These are phyloP conservation scores for Hirtodrosophila alboralis DNA, from an alignment of 2,888 invertebrate species.

Conservation along the genomic window DNA sequence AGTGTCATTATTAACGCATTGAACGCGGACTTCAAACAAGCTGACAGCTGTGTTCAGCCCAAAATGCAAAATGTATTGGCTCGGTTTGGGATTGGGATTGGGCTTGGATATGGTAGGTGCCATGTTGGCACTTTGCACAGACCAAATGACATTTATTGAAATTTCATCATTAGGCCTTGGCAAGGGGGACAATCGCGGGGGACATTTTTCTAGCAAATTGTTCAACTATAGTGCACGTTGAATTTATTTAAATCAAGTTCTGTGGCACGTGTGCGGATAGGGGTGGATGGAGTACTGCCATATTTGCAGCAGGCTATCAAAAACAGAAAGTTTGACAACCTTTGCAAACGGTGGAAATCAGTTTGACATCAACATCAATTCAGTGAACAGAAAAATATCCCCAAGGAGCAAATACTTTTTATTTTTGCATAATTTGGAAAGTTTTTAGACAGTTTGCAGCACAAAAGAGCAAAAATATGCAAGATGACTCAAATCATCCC, in stretches of 20 bases:
- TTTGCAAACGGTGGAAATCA: conserved; percentile 64
- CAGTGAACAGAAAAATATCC: conserved; percentile 78
- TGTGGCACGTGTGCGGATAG: conserved; percentile 54
- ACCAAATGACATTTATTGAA: conserved; percentile 76
- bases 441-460: conserved; percentile 50
- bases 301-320: conserved; percentile 60
- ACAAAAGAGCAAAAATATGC: conserved; percentile 11
- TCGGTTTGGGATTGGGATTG: conserved; percentile 1
- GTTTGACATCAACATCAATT: conserved; percentile 66
- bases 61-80: conserved; percentile 11
- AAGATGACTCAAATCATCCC: conserved; percentile 63
- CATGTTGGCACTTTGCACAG: conserved; percentile 71
- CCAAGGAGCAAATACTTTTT: conserved; percentile 58
- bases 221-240: conserved; percentile 60
- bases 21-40: conserved; percentile 54
- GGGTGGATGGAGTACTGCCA: conserved; percentile 32
- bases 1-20: conserved; percentile 81
- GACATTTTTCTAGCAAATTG: too few species aligned
- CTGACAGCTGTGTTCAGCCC: conserved; percentile 68
- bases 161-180: conserved; percentile 65
- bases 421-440: conserved; percentile 74
- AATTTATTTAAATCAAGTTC: conserved; percentile 73
- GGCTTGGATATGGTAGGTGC: conserved; percentile 44
- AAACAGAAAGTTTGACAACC: conserved; percentile 52
- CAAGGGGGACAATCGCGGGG: neutral